A percentile compares a stretch with the other conserved stretches of the same genome.
Conservation (phyloP, 2,113 vertebrate genomes). For the Toxotes jaculatrix region DNA sequence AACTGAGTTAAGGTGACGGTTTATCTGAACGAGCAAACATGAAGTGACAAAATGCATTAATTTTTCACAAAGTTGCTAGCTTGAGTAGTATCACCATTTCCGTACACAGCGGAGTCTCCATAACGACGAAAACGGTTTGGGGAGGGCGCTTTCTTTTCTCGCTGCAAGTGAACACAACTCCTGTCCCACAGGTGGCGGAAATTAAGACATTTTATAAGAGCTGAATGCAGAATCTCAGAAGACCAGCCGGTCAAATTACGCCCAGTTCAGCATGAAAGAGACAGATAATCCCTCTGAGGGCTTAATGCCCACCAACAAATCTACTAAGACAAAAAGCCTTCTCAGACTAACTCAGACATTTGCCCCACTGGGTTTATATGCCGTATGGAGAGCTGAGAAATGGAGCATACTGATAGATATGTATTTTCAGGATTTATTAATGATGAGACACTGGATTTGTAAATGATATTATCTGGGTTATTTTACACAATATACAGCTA, state of each 20-base stretch:
- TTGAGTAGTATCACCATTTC: conserved; percentile 58
- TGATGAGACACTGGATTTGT: background rate
- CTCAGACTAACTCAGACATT: conserved; percentile 38
- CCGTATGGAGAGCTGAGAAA: background rate
- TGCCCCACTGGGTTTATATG: background rate
- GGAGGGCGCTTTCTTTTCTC: conserved; percentile 6
- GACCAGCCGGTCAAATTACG: conserved; percentile 18
- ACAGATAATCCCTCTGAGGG: conserved; percentile 60
- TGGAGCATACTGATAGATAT: background rate
- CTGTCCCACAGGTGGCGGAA: background rate
- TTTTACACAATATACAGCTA: background rate
- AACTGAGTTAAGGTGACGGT: background rate
- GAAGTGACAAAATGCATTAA: conserved; percentile 31
- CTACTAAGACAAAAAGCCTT: conserved; percentile 59
- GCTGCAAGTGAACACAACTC: background rate
- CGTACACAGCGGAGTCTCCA: conserved; percentile 73
- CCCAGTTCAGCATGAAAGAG: conserved; percentile 29
- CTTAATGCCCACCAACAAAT: conserved; percentile 62
- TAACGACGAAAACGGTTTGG: conserved; percentile 44
- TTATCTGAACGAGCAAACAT: background rate
- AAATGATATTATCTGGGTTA: background rate
- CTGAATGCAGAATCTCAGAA: background rate
- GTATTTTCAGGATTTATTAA: background rate
- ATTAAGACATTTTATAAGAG: background rate
- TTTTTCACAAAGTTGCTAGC: conserved; percentile 41